These are phyloP conservation scores for Gryon sp. DNA, from an alignment of 1,140 invertebrate species.

Conservation along the genomic window DNA sequence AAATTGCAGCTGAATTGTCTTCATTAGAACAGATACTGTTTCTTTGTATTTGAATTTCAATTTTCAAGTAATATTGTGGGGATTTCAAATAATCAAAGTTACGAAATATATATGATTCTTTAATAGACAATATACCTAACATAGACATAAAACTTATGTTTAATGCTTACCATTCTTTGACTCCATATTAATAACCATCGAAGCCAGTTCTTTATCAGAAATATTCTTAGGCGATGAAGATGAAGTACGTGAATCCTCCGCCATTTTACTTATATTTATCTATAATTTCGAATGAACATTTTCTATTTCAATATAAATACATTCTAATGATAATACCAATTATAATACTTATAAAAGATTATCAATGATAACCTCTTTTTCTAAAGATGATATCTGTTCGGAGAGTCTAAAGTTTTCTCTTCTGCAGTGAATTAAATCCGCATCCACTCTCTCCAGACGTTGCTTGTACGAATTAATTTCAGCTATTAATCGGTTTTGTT, in stretches of 20 bases:
- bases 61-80: no score
- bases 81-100: conserved; percentile 31
- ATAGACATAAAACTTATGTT: conserved; percentile 66
- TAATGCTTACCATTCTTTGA: conserved; percentile 87
- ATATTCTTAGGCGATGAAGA: conserved; percentile 77
- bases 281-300: conserved; percentile 44
- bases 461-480: conserved; percentile 89
- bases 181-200: conserved; percentile 87
- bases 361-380: conserved; percentile 86
- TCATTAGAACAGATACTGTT: no score
- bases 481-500: conserved; percentile 85
- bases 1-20: no score
- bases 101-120: conserved; percentile 30
- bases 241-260: conserved; percentile 60
- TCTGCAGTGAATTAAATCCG: conserved; percentile 87
- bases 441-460: conserved; percentile 87
- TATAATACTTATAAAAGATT: no score
- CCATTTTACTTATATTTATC: conserved; percentile 77
- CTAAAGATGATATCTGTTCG: conserved; percentile 87
- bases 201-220: conserved; percentile 84
- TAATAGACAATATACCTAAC: conserved; percentile 76
- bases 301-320: background rate
- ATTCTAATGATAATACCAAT: background rate
- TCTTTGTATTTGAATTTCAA: no score
- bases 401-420: conserved; percentile 87